A percentile compares a stretch with the other conserved stretches of the same genome.
These are phyloP conservation scores for Muschampia staudingeri DNA, from an alignment of 2,888 invertebrate genomes.

Conservation along the genomic window DNA sequence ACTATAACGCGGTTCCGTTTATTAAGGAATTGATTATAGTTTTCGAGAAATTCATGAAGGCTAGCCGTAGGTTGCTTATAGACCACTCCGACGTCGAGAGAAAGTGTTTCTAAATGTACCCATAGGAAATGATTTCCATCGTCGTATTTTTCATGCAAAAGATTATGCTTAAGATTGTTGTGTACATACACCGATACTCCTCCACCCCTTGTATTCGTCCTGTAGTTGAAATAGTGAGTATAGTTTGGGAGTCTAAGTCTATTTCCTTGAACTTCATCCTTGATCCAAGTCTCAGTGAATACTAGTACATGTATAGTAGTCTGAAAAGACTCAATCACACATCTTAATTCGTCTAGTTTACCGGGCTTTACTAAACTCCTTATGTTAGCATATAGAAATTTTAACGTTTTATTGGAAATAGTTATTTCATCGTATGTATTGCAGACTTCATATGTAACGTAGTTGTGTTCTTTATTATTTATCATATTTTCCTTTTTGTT, in stretches of 20 bases:
- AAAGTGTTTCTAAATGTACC: not conserved
- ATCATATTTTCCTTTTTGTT: not conserved
- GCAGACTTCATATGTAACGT: not conserved
- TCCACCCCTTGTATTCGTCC: not conserved
- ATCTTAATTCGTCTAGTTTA: not conserved
- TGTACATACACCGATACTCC: not conserved
- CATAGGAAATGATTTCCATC: not conserved
- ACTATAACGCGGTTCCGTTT: not conserved
- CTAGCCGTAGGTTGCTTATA: not conserved
- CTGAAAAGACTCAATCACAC: not conserved
- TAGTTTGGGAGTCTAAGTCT: not conserved
- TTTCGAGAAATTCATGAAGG: not conserved
- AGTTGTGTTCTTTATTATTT: not conserved
- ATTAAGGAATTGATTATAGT: not conserved
- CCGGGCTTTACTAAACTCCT: not conserved
- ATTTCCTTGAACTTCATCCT: not conserved
- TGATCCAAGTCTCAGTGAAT: not conserved
- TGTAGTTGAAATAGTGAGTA: constrained; percentile 1
- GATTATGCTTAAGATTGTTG: not conserved
- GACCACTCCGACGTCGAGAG: not conserved
- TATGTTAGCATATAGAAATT: not conserved
- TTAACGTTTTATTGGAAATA: not conserved
- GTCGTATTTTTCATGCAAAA: not conserved
- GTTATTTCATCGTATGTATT: not conserved
- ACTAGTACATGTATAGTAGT: not conserved